A percentile compares a stretch with the other conserved stretches of the same genome.
These are phyloP conservation scores for Pseudomyrmex flavicornis DNA, from an alignment of 1,140 invertebrate species.

Conservation along the genomic window DNA sequence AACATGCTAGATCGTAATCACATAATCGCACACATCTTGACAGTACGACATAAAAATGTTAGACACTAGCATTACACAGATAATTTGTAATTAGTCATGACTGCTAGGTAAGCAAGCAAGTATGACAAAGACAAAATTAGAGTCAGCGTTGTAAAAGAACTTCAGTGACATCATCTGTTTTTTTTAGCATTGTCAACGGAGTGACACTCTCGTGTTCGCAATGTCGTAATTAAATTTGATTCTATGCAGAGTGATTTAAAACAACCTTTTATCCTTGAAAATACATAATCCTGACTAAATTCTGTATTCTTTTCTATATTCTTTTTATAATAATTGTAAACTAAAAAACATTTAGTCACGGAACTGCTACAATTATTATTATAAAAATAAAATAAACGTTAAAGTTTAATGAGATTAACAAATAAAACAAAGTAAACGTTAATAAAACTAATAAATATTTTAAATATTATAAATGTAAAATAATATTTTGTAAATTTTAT, in stretches of 20 bases:
- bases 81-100: slow-evolving; percentile 17
- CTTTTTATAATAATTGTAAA: too few relatives aligned
- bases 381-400: too few relatives aligned
- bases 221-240: not conserved
- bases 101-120: not conserved
- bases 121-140: slow-evolving; percentile 27
- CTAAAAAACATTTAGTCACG: too few relatives aligned
- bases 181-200: not conserved
- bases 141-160: not conserved
- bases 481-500: slow-evolving; percentile 6
- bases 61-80: slow-evolving; percentile 22
- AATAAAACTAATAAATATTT: not conserved
- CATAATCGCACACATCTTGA: not conserved
- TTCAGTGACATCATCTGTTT: slow-evolving; percentile 14
- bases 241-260: not conserved
- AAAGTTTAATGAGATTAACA: not conserved
- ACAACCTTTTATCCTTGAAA: too few relatives aligned
- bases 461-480: not conserved
- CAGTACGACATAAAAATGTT: slow-evolving; percentile 6
- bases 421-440: not conserved
- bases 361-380: too few relatives aligned
- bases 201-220: not conserved
- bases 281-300: too few relatives aligned
- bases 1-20: not conserved
- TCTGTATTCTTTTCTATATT: too few relatives aligned